Percentiles rank a stretch among this genome's conserved stretches.
Conservation (phyloP, 64 coral and sea anemone genomes). For the Platygyra sinensis region DNA sequence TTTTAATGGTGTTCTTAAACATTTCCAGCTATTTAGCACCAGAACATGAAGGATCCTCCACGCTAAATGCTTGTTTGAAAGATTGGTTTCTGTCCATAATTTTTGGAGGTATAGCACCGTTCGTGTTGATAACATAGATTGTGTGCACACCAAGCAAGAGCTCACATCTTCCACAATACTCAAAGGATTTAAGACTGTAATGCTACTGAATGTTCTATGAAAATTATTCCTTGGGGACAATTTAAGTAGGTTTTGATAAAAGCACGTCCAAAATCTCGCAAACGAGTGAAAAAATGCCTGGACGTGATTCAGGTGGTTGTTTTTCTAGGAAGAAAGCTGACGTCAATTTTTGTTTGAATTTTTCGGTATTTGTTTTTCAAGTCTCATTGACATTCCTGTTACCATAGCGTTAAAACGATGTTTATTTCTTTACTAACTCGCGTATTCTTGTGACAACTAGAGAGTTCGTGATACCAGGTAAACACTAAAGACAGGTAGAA, state of each 20-base stretch:
- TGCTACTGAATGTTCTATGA: not conserved
- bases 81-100: not conserved
- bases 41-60: not conserved
- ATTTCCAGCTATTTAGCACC: not conserved
- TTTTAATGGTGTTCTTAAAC: not conserved
- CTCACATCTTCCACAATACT: constrained; percentile 25
- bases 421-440: not conserved
- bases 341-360: not conserved
- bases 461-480: constrained; percentile 36
- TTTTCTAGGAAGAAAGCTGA: not conserved
- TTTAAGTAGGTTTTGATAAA: constrained; percentile 6
- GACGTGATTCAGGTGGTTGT: not conserved
- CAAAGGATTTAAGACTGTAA: constrained; percentile 6
- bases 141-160: not conserved
- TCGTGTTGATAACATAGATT: not conserved
- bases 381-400: not conserved
- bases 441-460: not conserved
- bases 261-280: not conserved
- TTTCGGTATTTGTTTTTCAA: not conserved
- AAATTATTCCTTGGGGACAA: constrained; percentile 52
- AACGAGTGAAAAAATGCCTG: not conserved
- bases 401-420: not conserved
- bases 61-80: not conserved
- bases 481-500: not conserved
- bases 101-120: not conserved